These are phyloP conservation scores for Archips crataeganus DNA, from an alignment of 2,888 invertebrate genomes.

Conservation along the genomic window DNA sequence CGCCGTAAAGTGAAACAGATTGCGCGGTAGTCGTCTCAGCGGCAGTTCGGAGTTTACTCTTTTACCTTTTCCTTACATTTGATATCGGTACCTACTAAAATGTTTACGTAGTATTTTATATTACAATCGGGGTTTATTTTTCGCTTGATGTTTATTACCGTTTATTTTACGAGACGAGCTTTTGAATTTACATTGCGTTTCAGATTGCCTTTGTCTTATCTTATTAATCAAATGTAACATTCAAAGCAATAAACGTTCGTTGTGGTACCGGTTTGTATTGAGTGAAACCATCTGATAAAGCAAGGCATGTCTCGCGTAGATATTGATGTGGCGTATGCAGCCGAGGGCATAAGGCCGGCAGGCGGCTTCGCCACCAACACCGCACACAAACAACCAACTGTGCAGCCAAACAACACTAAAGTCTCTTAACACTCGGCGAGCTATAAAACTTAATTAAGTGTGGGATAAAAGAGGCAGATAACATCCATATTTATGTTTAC, in stretches of 20 bases:
- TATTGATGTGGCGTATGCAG: conserved; percentile 51
- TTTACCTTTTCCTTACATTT: conserved; percentile 60
- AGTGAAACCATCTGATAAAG: conserved; percentile 53
- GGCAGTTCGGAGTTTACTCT: conserved; percentile 54
- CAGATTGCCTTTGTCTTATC: conserved; percentile 17
- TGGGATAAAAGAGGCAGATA: conserved; percentile 6
- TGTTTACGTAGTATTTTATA: conserved; percentile 30
- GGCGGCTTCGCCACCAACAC: background rate
- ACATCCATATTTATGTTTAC: conserved; percentile 4
- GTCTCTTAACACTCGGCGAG: conserved; percentile 4
- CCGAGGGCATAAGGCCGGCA: conserved; percentile 25
- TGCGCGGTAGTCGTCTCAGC: conserved; percentile 74
- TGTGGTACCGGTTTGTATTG: conserved; percentile 32
- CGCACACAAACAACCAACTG: background rate
- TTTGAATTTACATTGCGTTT: conserved; percentile 9
- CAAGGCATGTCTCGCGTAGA: conserved; percentile 49
- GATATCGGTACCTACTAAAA: conserved; percentile 18
- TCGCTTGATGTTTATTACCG: background rate
- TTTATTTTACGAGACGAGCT: conserved; percentile 6
- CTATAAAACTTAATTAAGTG: conserved; percentile 10
- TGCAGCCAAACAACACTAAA: conserved; percentile 6
- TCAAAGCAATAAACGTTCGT: conserved; percentile 26
- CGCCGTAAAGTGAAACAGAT: conserved; percentile 86
- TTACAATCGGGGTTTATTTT: conserved; percentile 1
- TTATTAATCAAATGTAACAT: conserved; percentile 29